phyloP scores from a whole-genome alignment of 2,888 invertebrate species.

The Meiosimyza decipiens region DNA sequence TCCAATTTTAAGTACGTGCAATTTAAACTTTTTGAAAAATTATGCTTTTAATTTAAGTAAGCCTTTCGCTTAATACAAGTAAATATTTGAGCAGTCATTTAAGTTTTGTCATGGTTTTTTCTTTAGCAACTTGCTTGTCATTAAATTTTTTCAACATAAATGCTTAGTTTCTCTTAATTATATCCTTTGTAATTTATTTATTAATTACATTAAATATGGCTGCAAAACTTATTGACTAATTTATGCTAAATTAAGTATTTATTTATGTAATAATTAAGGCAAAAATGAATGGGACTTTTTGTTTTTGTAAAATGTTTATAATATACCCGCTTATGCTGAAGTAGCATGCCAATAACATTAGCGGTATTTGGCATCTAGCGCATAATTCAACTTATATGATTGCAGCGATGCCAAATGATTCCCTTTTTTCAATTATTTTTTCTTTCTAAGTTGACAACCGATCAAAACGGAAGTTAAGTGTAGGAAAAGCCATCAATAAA shows the following conservation, averaged over 20 bases:
- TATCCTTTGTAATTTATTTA: slow-evolving; percentile 17
- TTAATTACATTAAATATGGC: slow-evolving; percentile 26
- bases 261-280: slow-evolving; percentile 44
- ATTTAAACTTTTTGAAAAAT: background rate
- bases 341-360: too few relatives aligned
- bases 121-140: background rate
- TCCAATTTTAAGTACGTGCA: slow-evolving; percentile 16
- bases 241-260: slow-evolving; percentile 49
- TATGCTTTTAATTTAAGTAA: slow-evolving; percentile 39
- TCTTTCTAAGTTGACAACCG: too few relatives aligned
- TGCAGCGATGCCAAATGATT: too few relatives aligned
- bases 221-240: slow-evolving; percentile 8
- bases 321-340: too few relatives aligned
- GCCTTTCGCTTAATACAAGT: slow-evolving; percentile 23
- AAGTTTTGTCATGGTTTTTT: slow-evolving; percentile 19
- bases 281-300: slow-evolving; percentile 42
- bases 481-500: too few relatives aligned
- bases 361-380: too few relatives aligned
- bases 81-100: slow-evolving; percentile 32
- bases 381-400: too few relatives aligned
- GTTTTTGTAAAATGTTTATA: slow-evolving; percentile 35
- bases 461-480: too few relatives aligned
- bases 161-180: background rate
- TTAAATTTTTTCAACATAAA: slow-evolving; percentile 18
- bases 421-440: too few relatives aligned